Evolutionary conservation across 2,888 invertebrate species (phyloP).

Genomic region (Mythimna vitellina): DNA sequence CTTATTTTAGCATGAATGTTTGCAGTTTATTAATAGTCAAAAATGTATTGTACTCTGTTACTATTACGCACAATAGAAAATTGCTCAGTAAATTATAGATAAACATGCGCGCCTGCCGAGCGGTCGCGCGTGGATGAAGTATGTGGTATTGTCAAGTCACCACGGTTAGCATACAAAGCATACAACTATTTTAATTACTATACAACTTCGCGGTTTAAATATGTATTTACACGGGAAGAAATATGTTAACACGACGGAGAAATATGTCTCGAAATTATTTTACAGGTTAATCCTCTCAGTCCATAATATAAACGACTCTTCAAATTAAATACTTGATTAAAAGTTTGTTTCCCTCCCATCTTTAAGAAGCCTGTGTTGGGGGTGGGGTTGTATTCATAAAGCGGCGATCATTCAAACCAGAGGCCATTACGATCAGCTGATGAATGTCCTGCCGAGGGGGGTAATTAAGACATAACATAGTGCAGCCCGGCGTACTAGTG

Average conservation of each 20-base stretch:
- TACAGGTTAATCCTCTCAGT: not conserved
- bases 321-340: slow-evolving; percentile 48
- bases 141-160: slow-evolving; percentile 31
- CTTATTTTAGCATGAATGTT: slow-evolving; percentile 1
- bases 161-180: slow-evolving; percentile 22
- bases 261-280: not conserved
- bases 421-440: slow-evolving; percentile 48
- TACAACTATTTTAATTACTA: slow-evolving; percentile 36
- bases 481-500: slow-evolving; percentile 11
- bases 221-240: not conserved
- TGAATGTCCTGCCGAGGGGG: slow-evolving; percentile 54
- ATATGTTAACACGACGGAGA: slow-evolving; percentile 4
- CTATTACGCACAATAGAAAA: slow-evolving; percentile 28
- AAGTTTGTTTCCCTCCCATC: slow-evolving; percentile 36
- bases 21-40: not conserved
- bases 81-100: slow-evolving; percentile 24
- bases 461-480: slow-evolving; percentile 60
- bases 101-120: not conserved
- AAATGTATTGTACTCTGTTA: slow-evolving; percentile 10
- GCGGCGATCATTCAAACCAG: slow-evolving; percentile 46
- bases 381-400: slow-evolving; percentile 47
- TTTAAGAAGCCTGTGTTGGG: slow-evolving; percentile 21
- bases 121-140: slow-evolving; percentile 5
- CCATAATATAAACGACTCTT: slow-evolving; percentile 15
- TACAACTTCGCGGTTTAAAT: not conserved